Evolutionary conservation across 2,888 invertebrate genomes (phyloP).

Genomic region (Bruchidius siliquastri): DNA sequence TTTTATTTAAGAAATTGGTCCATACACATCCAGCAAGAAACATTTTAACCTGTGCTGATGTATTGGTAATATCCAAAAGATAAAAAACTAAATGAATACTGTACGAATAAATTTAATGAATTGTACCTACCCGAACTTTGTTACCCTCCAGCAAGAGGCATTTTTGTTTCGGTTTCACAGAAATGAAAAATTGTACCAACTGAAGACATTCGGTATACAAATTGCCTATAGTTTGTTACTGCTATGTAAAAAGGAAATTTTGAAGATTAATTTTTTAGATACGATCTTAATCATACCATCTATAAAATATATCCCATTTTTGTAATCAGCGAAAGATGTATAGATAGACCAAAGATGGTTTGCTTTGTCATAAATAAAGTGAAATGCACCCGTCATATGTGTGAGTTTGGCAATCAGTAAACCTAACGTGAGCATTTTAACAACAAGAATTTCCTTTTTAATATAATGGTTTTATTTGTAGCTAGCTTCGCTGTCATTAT

Average conservation of each 20-base stretch:
- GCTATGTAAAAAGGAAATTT: background rate
- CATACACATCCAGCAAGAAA: too few species aligned
- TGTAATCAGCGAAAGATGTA: too few species aligned
- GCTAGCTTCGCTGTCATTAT: slow-evolving; percentile 46
- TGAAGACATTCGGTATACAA: background rate
- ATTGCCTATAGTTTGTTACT: background rate
- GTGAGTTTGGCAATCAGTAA: background rate
- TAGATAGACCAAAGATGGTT: too few species aligned
- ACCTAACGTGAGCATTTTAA: background rate
- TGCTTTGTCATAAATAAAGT: too few species aligned
- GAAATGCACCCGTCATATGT: too few species aligned
- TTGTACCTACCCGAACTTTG: background rate
- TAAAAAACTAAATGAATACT: background rate
- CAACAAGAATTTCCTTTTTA: background rate
- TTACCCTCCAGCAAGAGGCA: background rate
- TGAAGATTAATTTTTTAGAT: background rate
- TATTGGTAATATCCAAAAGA: too few species aligned
- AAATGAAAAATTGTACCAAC: background rate
- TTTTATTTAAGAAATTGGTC: too few species aligned
- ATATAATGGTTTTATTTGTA: slow-evolving; percentile 33
- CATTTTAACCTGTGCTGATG: too few species aligned
- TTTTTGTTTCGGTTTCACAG: background rate
- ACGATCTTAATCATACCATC: too few species aligned
- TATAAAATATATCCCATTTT: too few species aligned
- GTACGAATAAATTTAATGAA: too few species aligned